Conservation (phyloP, 2,113 vertebrate species). For the Phylloscopus trochilus region DNA sequence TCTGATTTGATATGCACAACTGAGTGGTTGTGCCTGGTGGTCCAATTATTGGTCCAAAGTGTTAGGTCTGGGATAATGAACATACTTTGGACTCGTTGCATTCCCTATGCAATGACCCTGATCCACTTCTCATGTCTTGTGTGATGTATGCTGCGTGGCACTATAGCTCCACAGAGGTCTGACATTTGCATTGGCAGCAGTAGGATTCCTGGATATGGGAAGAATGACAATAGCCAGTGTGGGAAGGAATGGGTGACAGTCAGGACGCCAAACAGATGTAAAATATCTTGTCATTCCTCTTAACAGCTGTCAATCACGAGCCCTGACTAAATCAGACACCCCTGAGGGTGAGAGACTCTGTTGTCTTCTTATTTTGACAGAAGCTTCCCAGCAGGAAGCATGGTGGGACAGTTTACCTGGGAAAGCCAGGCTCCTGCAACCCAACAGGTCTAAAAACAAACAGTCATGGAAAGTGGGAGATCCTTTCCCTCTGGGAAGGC, state of each 20-base stretch:
- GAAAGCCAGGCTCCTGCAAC: constrained; percentile 12
- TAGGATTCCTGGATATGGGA: constrained; percentile 63
- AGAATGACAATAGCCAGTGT: constrained; percentile 79
- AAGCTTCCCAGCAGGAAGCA: constrained; percentile 67
- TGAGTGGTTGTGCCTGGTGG: not conserved
- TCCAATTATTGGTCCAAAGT: not conserved
- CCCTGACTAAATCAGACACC: constrained; percentile 69
- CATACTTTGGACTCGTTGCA: constrained; percentile 61
- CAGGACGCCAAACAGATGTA: constrained; percentile 80
- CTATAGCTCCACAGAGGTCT: constrained; percentile 69
- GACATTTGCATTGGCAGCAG: constrained; percentile 64
- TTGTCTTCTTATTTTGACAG: constrained; percentile 63
- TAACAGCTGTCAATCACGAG: constrained; percentile 77
- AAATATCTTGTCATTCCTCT: constrained; percentile 81
- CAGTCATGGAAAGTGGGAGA: constrained; percentile 17
- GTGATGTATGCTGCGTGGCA: constrained; percentile 58
- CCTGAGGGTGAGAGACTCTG: constrained; percentile 52
- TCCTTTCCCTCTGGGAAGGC: not conserved
- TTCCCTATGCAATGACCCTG: constrained; percentile 68
- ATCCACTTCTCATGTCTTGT: constrained; percentile 59
- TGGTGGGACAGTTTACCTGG: constrained; percentile 68
- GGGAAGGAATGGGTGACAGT: constrained; percentile 73
- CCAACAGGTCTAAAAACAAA: constrained; percentile 57
- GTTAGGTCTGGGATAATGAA: constrained; percentile 49
- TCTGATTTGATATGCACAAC: not conserved